phyloP scores from a whole-genome alignment of 1,140 invertebrate genomes.

The Zaprionus africanus region DNA sequence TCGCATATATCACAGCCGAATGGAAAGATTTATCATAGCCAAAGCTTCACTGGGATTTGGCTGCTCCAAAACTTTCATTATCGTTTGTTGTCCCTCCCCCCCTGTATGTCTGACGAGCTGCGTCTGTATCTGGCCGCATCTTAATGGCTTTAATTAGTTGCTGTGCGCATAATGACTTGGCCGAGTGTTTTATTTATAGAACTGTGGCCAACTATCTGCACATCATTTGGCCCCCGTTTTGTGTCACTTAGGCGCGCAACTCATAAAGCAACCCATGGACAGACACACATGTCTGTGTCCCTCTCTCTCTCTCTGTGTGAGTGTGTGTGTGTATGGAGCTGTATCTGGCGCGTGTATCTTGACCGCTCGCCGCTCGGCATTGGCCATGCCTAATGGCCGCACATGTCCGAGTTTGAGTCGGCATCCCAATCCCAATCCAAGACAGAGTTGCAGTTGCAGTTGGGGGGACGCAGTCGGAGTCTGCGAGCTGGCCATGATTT shows the following conservation, averaged over 20 bases:
- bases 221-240: conserved; percentile 79
- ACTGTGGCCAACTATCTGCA: conserved; percentile 67
- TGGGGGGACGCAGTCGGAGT: conserved; percentile 11
- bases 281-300: not conserved
- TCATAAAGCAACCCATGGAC: conserved; percentile 71
- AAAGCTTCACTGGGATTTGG: not conserved
- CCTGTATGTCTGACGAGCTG: no score
- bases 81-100: not conserved
- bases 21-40: not conserved
- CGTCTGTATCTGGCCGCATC: conserved; percentile 24
- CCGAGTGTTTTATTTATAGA: conserved; percentile 70
- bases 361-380: conserved; percentile 51
- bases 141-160: conserved; percentile 75
- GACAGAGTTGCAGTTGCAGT: conserved; percentile 10
- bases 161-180: conserved; percentile 64
- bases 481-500: conserved; percentile 62
- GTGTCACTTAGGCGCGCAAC: conserved; percentile 71
- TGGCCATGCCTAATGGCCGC: conserved; percentile 51
- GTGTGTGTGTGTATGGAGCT: conserved; percentile 47
- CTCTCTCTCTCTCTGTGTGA: not conserved
- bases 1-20: not conserved
- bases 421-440: conserved; percentile 10
- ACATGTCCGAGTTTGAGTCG: conserved; percentile 28
- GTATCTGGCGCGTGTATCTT: conserved; percentile 80
- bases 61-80: conserved; percentile 20